Evolutionary conservation across 2,113 vertebrate genomes (phyloP).

Genomic region (Eulacestoma nigropectus): DNA sequence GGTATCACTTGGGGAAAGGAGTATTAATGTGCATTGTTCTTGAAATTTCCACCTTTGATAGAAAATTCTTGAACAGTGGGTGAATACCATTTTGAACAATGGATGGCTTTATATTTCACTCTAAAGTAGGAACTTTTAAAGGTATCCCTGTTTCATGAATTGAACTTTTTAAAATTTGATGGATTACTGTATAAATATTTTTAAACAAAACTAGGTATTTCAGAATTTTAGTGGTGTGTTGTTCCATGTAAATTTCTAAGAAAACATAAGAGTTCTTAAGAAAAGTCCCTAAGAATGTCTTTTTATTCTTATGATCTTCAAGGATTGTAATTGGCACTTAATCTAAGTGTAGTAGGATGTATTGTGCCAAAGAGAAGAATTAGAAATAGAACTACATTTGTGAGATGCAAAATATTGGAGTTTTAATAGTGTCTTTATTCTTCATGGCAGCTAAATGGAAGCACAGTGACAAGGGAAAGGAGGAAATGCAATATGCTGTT

Average conservation of each 20-base stretch:
- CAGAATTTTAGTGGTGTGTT: not conserved
- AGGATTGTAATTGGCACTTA: not conserved
- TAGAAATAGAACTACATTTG: not conserved
- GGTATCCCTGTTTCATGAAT: not conserved
- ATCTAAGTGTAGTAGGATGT: not conserved
- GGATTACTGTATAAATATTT: not conserved
- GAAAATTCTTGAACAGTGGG: not conserved
- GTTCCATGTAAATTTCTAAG: not conserved
- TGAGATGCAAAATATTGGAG: not conserved
- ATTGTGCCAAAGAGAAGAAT: not conserved
- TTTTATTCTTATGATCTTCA: not conserved
- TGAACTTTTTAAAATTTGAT: not conserved
- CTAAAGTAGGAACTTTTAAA: not conserved
- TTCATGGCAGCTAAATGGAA: slow-evolving; percentile 89
- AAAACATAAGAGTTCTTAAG: not conserved
- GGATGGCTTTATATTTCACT: not conserved
- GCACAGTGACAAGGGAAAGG: slow-evolving; percentile 83
- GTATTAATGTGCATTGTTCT: not conserved
- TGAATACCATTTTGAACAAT: not conserved
- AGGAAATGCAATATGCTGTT: slow-evolving; percentile 92
- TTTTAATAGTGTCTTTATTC: not conserved
- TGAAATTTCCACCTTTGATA: not conserved
- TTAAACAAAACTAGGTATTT: not conserved
- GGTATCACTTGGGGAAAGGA: not conserved
- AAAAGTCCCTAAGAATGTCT: not conserved